These are phyloP conservation scores for Calyptomena viridis DNA, from an alignment of 2,113 vertebrate genomes.

Conservation along the genomic window DNA sequence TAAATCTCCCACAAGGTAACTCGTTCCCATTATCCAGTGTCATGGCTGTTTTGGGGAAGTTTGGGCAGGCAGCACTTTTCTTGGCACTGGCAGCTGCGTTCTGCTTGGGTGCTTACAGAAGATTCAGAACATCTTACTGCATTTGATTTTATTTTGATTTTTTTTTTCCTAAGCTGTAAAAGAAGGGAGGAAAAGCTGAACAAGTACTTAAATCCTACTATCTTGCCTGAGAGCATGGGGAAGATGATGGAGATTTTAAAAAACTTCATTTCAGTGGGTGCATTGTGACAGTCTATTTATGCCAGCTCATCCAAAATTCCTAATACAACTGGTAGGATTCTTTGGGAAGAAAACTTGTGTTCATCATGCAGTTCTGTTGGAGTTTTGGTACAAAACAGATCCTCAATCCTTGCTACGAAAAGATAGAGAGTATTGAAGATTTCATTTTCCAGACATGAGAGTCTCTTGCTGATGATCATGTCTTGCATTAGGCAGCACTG, in stretches of 20 bases:
- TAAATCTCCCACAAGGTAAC: not conserved
- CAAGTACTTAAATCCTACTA: not conserved
- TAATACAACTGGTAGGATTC: not conserved
- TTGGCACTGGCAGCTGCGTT: not conserved
- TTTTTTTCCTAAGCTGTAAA: not conserved
- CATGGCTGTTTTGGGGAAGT: fast-evolving
- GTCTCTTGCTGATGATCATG: not conserved
- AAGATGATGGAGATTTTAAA: not conserved
- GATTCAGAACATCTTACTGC: not conserved
- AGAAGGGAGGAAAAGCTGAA: not conserved
- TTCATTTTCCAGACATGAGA: not conserved
- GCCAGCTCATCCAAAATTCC: not conserved
- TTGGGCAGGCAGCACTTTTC: not conserved
- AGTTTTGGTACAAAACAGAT: not conserved
- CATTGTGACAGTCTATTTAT: not conserved
- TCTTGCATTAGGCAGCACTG: not conserved
- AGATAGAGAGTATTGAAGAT: not conserved
- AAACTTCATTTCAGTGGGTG: not conserved
- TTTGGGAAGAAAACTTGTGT: not conserved
- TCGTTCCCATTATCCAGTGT: not conserved
- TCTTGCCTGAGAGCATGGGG: not conserved
- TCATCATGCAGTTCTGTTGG: not conserved
- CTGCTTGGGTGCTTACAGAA: not conserved
- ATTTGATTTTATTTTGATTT: not conserved
- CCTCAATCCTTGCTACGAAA: not conserved